Evolutionary conservation across 2,113 vertebrate species (phyloP).

Genomic region (Sylvicapra grimmia): DNA sequence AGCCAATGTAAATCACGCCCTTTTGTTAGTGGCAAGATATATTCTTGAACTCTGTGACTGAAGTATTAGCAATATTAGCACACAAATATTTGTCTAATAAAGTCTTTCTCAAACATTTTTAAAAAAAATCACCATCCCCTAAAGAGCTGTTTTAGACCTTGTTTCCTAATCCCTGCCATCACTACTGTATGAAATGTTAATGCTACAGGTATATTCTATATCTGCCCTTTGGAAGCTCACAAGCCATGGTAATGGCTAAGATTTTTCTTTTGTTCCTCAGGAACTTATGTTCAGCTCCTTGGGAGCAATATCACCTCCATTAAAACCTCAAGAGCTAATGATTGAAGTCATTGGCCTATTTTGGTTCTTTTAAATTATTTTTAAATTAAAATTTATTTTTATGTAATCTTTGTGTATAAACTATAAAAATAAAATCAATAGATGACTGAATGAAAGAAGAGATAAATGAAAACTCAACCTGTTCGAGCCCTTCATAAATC

Average conservation of each 20-base stretch:
- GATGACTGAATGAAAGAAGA: not conserved
- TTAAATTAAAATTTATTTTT: not conserved
- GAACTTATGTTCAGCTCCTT: not conserved
- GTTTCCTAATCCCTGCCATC: not conserved
- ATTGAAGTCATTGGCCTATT: not conserved
- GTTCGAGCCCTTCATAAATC: not conserved
- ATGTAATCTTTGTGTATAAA: not conserved
- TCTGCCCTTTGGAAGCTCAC: not conserved
- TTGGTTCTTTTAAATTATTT: not conserved
- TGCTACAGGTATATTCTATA: accelerated
- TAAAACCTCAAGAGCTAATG: not conserved
- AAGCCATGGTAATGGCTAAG: not conserved
- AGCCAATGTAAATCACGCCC: not conserved
- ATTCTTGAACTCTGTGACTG: not conserved
- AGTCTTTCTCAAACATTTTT: not conserved
- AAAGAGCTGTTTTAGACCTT: not conserved
- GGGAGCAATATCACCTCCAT: accelerated
- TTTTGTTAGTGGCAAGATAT: not conserved
- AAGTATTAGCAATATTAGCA: not conserved
- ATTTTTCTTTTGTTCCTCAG: not conserved
- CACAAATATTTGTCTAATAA: not conserved
- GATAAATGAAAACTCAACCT: not conserved
- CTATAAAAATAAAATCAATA: not conserved
- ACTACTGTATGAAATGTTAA: not conserved
- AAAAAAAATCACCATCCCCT: too few species aligned